Percentiles rank a stretch among this genome's conserved stretches.
Evolutionary conservation across 1,140 invertebrate genomes (phyloP).

Genomic region (Bombus ignitus): DNA sequence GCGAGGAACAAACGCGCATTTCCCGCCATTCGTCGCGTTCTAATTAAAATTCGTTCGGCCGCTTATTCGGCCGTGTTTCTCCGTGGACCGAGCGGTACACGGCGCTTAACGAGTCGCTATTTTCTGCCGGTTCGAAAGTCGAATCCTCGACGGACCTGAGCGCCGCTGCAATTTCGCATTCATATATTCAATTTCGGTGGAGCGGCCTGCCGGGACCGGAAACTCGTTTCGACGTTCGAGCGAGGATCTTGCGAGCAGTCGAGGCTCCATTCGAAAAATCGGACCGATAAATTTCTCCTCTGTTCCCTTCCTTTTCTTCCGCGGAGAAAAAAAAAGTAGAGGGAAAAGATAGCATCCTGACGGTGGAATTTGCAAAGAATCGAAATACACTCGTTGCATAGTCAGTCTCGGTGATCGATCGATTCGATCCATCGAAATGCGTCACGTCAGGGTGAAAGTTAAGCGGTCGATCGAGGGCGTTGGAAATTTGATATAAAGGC

Average conservation of each 20-base stretch:
- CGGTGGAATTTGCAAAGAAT: neutral
- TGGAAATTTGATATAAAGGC: constrained; percentile 27
- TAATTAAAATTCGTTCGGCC: constrained; percentile 46
- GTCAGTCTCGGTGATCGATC: neutral
- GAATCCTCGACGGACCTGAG: constrained; percentile 39
- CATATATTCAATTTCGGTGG: constrained; percentile 62
- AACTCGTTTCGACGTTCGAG: constrained; percentile 38
- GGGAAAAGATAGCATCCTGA: neutral
- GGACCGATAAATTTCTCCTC: neutral
- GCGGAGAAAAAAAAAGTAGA: no score
- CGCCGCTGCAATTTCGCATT: constrained; percentile 51
- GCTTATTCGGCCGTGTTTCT: constrained; percentile 13
- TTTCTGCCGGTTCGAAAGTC: constrained; percentile 42
- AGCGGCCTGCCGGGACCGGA: constrained; percentile 40
- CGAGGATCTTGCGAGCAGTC: constrained; percentile 16
- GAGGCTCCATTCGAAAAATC: neutral
- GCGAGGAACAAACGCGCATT: constrained; percentile 30
- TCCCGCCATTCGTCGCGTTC: constrained; percentile 26
- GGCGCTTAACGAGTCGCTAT: constrained; percentile 48
- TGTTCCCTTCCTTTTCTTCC: no score
- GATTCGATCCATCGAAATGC: neutral
- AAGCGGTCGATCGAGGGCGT: neutral
- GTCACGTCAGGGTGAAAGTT: neutral
- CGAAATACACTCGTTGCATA: neutral
- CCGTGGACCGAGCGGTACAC: neutral